Percentiles rank a stretch among this genome's conserved stretches.
phyloP scores from a whole-genome alignment of 2,888 invertebrate genomes.

The Oscheius sp. region DNA sequence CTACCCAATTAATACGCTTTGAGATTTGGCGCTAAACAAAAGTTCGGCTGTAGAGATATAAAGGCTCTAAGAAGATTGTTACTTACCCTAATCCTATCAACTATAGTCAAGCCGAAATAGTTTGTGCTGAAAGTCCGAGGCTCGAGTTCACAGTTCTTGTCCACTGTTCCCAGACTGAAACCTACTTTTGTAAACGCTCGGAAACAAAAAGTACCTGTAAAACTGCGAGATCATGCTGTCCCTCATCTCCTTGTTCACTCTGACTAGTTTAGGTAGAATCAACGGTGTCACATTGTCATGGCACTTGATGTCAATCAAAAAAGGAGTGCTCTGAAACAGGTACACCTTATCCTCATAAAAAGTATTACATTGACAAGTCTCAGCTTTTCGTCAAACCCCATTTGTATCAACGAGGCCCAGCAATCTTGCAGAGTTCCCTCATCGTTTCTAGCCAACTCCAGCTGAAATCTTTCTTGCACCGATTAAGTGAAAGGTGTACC shows the following conservation, averaged over 20 bases:
- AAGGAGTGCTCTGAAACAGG: conserved; percentile 11
- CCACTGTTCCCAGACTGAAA: conserved; percentile 24
- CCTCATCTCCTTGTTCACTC: conserved; percentile 26
- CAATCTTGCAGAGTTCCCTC: background rate
- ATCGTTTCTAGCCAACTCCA: conserved; percentile 2
- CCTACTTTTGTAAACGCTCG: background rate
- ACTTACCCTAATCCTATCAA: conserved; percentile 29
- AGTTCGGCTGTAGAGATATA: too few relatives aligned
- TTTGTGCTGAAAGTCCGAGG: conserved; percentile 25
- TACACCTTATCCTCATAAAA: background rate
- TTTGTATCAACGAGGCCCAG: conserved; percentile 17
- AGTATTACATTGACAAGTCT: conserved; percentile 6
- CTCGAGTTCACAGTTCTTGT: conserved; percentile 30
- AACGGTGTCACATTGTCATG: background rate
- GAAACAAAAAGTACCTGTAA: conserved; percentile 10
- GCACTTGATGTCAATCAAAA: conserved; percentile 18
- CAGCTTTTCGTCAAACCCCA: conserved; percentile 18
- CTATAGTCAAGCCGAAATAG: conserved; percentile 33
- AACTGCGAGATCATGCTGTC: conserved; percentile 24
- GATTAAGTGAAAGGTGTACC: background rate
- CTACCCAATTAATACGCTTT: too few relatives aligned
- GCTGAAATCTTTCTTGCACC: background rate
- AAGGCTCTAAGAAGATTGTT: too few relatives aligned
- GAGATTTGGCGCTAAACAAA: background rate
- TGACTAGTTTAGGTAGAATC: conserved; percentile 7